Evolutionary conservation across 2,888 invertebrate genomes (phyloP).

Genomic region (Andrena camellia): DNA sequence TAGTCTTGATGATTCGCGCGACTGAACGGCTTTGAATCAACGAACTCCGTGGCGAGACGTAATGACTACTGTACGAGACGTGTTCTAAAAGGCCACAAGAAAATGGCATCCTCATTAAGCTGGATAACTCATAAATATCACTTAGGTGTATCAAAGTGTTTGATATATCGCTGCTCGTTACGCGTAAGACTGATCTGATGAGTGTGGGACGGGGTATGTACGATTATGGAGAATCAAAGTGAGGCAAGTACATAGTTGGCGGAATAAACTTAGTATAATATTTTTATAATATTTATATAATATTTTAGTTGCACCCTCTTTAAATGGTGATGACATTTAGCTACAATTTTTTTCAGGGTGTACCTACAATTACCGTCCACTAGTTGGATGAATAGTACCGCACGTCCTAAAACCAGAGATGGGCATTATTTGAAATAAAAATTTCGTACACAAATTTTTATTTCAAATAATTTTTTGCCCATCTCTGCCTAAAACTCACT

Average conservation of each 20-base stretch:
- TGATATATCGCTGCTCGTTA: conserved; percentile 75
- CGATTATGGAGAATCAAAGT: conserved; percentile 55
- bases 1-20: conserved; percentile 31
- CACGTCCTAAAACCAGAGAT: too few species aligned
- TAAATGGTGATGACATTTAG: too few species aligned
- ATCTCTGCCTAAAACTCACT: too few species aligned
- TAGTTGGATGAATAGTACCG: too few species aligned
- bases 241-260: neutral
- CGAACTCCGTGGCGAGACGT: conserved; percentile 24
- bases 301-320: too few species aligned
- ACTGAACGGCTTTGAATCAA: conserved; percentile 46
- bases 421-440: too few species aligned
- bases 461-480: too few species aligned
- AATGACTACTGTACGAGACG: neutral
- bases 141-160: conserved; percentile 72
- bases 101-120: conserved; percentile 75
- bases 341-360: too few species aligned
- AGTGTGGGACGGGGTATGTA: conserved; percentile 71
- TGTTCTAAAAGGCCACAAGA: conserved; percentile 37
- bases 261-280: too few species aligned
- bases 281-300: too few species aligned
- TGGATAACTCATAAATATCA: conserved; percentile 79
- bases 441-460: too few species aligned
- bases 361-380: too few species aligned
- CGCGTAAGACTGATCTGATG: conserved; percentile 66